These are phyloP conservation scores for Sebastes baramenuke DNA, from an alignment of 2,797 vertebrate genomes.

Conservation along the genomic window DNA sequence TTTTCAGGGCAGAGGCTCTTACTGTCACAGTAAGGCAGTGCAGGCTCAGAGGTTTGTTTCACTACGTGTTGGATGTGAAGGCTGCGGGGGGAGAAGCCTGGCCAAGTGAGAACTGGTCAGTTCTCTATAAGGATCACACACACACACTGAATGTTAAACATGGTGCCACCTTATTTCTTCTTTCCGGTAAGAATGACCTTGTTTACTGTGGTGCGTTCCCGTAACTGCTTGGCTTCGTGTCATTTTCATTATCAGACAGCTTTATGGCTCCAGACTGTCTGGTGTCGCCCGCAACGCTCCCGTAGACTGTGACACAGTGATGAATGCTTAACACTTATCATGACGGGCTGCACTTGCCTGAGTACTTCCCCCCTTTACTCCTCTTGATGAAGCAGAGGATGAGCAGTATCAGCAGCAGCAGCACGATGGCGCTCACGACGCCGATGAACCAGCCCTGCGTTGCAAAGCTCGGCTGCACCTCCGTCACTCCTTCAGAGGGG, in stretches of 20 bases:
- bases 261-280: conserved; percentile 29
- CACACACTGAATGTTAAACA: conserved; percentile 11
- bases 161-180: neutral
- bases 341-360: conserved; percentile 74
- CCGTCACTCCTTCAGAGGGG: conserved; percentile 60
- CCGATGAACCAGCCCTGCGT: conserved; percentile 93
- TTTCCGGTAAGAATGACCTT: conserved; percentile 24
- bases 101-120: conserved; percentile 1
- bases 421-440: conserved; percentile 86
- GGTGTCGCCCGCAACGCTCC: neutral
- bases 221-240: conserved; percentile 2
- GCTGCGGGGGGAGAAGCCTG: neutral
- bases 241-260: conserved; percentile 28
- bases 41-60: conserved; percentile 11
- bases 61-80: neutral
- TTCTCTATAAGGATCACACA: neutral
- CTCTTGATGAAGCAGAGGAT: conserved; percentile 94
- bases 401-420: conserved; percentile 88
- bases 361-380: conserved; percentile 95
- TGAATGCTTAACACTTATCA: neutral
- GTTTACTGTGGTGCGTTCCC: conserved; percentile 30
- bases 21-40: conserved; percentile 8
- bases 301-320: conserved; percentile 5
- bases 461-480: conserved; percentile 78
- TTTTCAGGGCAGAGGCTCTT: conserved; percentile 13